phyloP scores from a whole-genome alignment of 2,888 invertebrate species.

The Alentia gelatinosa region DNA sequence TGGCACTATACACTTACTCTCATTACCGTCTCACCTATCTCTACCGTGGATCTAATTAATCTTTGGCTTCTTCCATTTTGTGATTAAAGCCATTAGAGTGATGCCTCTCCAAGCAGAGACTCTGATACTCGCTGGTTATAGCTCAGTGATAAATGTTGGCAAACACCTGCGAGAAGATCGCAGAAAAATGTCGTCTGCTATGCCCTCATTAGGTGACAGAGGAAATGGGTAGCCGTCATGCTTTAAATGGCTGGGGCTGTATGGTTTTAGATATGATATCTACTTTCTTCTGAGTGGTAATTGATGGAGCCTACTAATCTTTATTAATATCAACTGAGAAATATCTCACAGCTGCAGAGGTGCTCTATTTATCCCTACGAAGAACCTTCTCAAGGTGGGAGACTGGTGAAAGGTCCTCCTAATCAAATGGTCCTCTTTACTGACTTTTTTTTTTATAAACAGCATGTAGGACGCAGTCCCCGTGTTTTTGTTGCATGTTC shows the following conservation, averaged over 20 bases:
- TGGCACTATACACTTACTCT: too few relatives aligned
- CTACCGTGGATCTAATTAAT: background rate
- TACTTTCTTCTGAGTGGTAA: background rate
- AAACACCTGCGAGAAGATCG: background rate
- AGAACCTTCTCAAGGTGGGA: too few relatives aligned
- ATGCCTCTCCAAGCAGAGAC: background rate
- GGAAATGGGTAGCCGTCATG: background rate
- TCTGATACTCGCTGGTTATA: too few relatives aligned
- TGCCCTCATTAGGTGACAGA: background rate
- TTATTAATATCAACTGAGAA: too few relatives aligned
- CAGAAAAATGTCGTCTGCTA: background rate
- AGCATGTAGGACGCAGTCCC: too few relatives aligned
- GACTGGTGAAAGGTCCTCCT: too few relatives aligned
- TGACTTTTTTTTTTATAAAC: too few relatives aligned
- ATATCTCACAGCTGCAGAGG: too few relatives aligned
- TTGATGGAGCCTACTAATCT: too few relatives aligned
- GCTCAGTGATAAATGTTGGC: background rate
- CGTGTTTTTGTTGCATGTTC: too few relatives aligned
- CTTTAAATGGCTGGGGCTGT: background rate
- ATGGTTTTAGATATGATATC: background rate
- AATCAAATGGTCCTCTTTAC: too few relatives aligned
- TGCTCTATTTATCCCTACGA: too few relatives aligned
- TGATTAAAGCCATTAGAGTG: constrained; percentile 1
- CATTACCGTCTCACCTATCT: background rate
- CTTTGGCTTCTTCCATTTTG: background rate